These are phyloP conservation scores for Rhagophthalmus giganteus DNA, from an alignment of 2,888 invertebrate genomes.

Conservation along the genomic window DNA sequence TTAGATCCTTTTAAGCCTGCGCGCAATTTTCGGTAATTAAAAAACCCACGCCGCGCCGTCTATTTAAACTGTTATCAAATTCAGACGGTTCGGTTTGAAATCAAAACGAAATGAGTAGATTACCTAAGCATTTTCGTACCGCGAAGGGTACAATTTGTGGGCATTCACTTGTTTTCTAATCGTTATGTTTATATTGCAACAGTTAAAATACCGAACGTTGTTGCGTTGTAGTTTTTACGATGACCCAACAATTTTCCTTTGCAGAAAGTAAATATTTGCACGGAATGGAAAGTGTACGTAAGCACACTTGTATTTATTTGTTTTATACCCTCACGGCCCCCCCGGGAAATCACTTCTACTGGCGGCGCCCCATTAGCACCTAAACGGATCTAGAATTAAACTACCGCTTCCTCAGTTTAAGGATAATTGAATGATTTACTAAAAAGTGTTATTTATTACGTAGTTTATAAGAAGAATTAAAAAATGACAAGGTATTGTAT, in stretches of 20 bases:
- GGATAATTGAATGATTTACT: conserved; percentile 27
- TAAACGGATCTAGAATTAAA: conserved; percentile 37
- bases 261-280: conserved; percentile 20
- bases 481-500: too few species aligned
- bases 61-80: conserved; percentile 15
- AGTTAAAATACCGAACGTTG: conserved; percentile 9
- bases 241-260: conserved; percentile 15
- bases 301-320: conserved; percentile 51
- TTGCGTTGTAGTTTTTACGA: conserved; percentile 3
- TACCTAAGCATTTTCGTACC: conserved; percentile 11
- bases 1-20: conserved; percentile 29
- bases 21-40: conserved; percentile 33
- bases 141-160: conserved; percentile 15
- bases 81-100: conserved; percentile 4
- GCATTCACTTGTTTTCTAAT: conserved; percentile 10
- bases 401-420: conserved; percentile 26
- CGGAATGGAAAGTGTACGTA: conserved; percentile 43
- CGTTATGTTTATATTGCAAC: conserved; percentile 11
- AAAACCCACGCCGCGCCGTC: conserved; percentile 23
- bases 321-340: conserved; percentile 51
- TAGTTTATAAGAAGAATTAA: too few species aligned
- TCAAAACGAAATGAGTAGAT: conserved; percentile 18
- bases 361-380: conserved; percentile 41
- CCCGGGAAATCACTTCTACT: conserved; percentile 50
- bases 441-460: too few species aligned